Evolutionary conservation across 37 sponge, comb jelly and placozoan genomes (phyloP).

Genomic region (Cliona cf. orientalis): DNA sequence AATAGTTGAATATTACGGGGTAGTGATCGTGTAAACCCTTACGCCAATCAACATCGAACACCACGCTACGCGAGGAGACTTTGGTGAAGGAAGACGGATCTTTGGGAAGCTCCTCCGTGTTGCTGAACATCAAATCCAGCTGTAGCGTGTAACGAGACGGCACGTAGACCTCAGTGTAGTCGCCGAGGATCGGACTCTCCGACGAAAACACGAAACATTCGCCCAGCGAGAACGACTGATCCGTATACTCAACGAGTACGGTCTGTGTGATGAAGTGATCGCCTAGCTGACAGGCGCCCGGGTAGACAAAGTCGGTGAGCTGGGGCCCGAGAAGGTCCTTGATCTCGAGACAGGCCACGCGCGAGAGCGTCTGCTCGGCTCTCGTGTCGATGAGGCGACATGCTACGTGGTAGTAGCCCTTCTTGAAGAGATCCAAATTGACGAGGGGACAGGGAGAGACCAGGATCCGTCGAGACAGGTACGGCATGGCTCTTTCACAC

Average conservation of each 20-base stretch:
- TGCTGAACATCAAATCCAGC: conserved; percentile 59
- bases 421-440: conserved; percentile 76
- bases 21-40: conserved; percentile 69
- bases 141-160: conserved; percentile 44
- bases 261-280: conserved; percentile 72
- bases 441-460: conserved; percentile 73
- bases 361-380: conserved; percentile 5
- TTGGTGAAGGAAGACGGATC: conserved; percentile 36
- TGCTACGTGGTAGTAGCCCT: conserved; percentile 72
- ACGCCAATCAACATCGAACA: conserved; percentile 53
- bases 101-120: conserved; percentile 43
- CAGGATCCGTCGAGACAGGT: conserved; percentile 48
- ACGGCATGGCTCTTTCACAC: too few relatives aligned
- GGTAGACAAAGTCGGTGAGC: conserved; percentile 51
- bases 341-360: conserved; percentile 26
- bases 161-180: conserved; percentile 58
- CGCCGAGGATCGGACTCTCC: conserved; percentile 35
- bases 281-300: conserved; percentile 52
- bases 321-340: conserved; percentile 49
- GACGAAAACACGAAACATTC: conserved; percentile 66
- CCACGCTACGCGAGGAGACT: conserved; percentile 47
- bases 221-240: conserved; percentile 63
- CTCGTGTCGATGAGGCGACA: conserved; percentile 46
- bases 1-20: conserved; percentile 77
- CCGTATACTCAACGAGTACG: conserved; percentile 64